phyloP scores from a whole-genome alignment of 53 echinoderm and acorn worm species.

The Paracentrotus lividus region DNA sequence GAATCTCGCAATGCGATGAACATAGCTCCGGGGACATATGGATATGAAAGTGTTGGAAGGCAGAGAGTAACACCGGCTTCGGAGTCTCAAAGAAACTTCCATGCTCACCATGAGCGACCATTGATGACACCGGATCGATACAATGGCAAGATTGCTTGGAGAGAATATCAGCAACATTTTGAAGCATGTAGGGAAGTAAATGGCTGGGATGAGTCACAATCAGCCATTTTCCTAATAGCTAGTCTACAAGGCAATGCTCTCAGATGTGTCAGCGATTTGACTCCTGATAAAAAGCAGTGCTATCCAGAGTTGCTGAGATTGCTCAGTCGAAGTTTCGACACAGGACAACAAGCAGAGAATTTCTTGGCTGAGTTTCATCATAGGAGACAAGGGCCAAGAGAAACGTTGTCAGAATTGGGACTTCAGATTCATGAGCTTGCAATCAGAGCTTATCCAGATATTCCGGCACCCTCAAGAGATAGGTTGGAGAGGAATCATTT shows the following conservation, averaged over 20 bases:
- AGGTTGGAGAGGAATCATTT: conserved; percentile 75
- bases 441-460: conserved; percentile 65
- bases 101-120: too few species aligned
- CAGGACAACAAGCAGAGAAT: conserved; percentile 62
- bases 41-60: too few species aligned
- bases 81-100: too few species aligned
- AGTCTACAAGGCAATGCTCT: conserved; percentile 58
- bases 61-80: too few species aligned
- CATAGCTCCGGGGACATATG: too few species aligned
- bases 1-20: too few species aligned
- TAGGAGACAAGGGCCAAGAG: conserved; percentile 46
- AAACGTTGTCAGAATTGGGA: conserved; percentile 66
- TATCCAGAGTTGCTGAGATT: neutral
- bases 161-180: conserved; percentile 57
- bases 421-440: conserved; percentile 64
- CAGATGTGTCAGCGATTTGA: conserved; percentile 22
- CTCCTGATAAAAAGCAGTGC: neutral
- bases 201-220: conserved; percentile 27
- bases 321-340: conserved; percentile 49
- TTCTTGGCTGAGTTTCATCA: conserved; percentile 49
- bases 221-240: conserved; percentile 52
- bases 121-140: conserved; percentile 51
- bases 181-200: conserved; percentile 46
- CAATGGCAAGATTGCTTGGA: conserved; percentile 38
- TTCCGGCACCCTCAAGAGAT: conserved; percentile 62